Evolutionary conservation across 2,888 invertebrate species (phyloP).

Genomic region (Calameuta filiformis): DNA sequence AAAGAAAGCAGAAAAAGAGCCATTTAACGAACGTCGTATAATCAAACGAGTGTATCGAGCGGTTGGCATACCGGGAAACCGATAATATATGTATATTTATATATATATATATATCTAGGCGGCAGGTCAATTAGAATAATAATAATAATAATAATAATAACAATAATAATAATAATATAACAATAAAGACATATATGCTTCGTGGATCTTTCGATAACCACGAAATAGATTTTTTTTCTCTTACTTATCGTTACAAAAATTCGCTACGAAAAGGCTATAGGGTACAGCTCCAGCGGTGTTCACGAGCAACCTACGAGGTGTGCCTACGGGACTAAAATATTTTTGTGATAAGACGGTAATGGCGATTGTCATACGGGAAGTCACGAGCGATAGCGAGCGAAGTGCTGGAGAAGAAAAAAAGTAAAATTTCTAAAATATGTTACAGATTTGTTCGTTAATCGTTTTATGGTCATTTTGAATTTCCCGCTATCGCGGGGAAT

Average conservation of each 20-base stretch:
- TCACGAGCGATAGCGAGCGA: not conserved
- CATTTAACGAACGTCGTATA: not conserved
- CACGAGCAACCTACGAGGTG: conserved; percentile 65
- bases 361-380: not conserved
- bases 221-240: not conserved
- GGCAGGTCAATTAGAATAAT: conserved; percentile 7
- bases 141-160: too few species aligned
- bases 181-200: conserved; percentile 13
- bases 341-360: not conserved
- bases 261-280: conserved; percentile 49
- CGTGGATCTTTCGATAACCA: not conserved
- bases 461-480: not conserved
- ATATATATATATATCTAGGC: not conserved
- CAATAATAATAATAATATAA: conserved; percentile 13
- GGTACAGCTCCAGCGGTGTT: conserved; percentile 61
- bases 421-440: not conserved
- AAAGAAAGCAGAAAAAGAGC: not conserved
- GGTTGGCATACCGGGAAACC: conserved; percentile 14
- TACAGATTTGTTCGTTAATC: not conserved
- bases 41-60: not conserved
- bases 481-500: not conserved
- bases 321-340: conserved; percentile 52
- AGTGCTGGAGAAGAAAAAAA: not conserved
- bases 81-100: not conserved
- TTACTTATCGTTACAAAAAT: conserved; percentile 37